Conservation (phyloP, 2,113 vertebrate species). For the Gavialis gangeticus region DNA sequence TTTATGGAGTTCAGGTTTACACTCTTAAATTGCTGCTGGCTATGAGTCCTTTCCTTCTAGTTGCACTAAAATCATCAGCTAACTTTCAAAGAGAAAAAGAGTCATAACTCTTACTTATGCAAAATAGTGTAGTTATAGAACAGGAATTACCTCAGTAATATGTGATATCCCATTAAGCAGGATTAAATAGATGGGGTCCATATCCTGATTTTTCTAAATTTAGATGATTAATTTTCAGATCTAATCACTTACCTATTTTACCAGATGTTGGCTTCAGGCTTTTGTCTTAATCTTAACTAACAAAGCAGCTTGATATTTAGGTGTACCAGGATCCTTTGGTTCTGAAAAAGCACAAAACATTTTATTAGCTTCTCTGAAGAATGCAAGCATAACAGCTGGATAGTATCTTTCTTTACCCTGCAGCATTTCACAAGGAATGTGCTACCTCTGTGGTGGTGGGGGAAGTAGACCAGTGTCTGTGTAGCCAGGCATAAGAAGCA, state of each 20-base stretch:
- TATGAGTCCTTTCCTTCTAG: neutral
- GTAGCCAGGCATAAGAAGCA: neutral
- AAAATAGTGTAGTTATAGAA: neutral
- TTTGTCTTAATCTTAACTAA: neutral
- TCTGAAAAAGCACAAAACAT: neutral
- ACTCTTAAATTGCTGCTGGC: neutral
- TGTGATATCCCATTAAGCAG: neutral
- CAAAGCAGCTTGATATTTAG: neutral
- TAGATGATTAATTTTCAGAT: neutral
- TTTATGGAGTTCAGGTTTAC: neutral
- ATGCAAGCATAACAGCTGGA: neutral
- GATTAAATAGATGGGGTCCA: neutral
- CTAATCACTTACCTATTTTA: neutral
- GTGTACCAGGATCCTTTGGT: neutral
- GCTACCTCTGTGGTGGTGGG: neutral
- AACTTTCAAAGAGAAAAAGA: neutral
- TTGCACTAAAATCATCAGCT: neutral
- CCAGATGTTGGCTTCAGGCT: accelerated
- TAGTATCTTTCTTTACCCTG: neutral
- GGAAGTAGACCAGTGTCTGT: neutral
- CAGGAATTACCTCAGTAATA: neutral
- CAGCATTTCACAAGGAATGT: neutral
- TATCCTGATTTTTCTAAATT: neutral
- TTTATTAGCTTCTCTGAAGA: neutral
- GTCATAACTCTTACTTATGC: neutral